A percentile compares a stretch with the other conserved stretches of the same genome.
phyloP scores from a whole-genome alignment of 2,888 invertebrate genomes.

The Fragum sueziense region DNA sequence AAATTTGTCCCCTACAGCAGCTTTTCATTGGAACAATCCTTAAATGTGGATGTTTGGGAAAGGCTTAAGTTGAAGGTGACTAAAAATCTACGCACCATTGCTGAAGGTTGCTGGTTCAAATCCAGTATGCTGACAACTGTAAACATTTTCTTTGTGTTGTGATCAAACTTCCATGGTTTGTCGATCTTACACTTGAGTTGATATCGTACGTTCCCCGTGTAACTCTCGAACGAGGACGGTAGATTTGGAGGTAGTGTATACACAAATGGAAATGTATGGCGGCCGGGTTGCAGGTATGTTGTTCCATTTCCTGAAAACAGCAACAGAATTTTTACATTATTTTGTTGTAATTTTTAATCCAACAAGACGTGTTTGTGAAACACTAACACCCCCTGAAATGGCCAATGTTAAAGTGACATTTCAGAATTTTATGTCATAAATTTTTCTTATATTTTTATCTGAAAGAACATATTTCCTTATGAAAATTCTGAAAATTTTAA shows the following conservation, averaged over 20 bases:
- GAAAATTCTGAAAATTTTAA: too few species aligned
- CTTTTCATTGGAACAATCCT: neutral
- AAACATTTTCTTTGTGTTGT: slow-evolving; percentile 85
- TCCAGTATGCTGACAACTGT: slow-evolving; percentile 92
- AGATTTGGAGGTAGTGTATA: slow-evolving; percentile 86
- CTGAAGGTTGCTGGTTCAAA: slow-evolving; percentile 85
- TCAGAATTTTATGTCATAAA: too few species aligned
- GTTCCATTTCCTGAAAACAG: slow-evolving; percentile 53
- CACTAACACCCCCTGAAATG: too few species aligned
- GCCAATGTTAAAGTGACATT: too few species aligned
- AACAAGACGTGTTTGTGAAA: too few species aligned
- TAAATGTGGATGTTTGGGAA: neutral
- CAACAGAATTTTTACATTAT: too few species aligned
- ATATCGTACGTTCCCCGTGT: slow-evolving; percentile 88
- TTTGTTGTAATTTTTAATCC: too few species aligned
- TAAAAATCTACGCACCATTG: slow-evolving; percentile 55
- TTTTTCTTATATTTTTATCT: too few species aligned
- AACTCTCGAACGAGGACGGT: slow-evolving; percentile 78
- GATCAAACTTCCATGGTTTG: slow-evolving; percentile 85
- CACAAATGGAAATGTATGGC: slow-evolving; percentile 90
- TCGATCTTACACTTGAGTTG: slow-evolving; percentile 87
- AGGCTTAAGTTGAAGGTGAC: neutral
- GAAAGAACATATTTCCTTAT: too few species aligned
- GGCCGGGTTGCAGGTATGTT: slow-evolving; percentile 86
- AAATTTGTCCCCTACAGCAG: too few species aligned